Conservation (phyloP, 2,113 vertebrate species). For the Ctenodactylus gundi region DNA sequence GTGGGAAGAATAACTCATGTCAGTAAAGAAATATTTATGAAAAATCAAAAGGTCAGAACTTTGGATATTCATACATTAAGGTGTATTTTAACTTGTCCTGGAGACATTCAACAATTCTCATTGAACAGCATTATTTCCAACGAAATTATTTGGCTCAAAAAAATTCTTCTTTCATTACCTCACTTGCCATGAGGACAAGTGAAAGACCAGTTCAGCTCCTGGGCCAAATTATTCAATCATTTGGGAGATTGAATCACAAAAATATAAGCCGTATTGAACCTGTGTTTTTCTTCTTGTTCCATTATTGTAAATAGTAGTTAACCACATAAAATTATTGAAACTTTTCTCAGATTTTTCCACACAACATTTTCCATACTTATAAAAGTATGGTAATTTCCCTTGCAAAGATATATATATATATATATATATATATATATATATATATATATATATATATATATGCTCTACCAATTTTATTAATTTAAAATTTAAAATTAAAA, state of each 20-base stretch:
- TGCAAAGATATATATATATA: background rate
- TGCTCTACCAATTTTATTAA: background rate
- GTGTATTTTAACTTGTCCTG: conserved; percentile 66
- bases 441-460: background rate
- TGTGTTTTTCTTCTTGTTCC: background rate
- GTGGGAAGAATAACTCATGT: conserved; percentile 70
- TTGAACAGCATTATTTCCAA: conserved; percentile 60
- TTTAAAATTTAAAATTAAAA: conserved; percentile 27
- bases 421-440: background rate
- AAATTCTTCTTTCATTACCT: conserved; percentile 62
- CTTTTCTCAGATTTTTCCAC: background rate
- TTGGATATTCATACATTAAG: conserved; percentile 76
- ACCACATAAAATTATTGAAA: background rate
- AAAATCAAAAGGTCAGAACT: conserved; percentile 72
- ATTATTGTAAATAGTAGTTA: background rate
- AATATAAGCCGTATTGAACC: background rate
- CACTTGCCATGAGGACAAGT: conserved; percentile 49
- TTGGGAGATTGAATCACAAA: background rate
- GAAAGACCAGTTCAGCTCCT: conserved; percentile 36
- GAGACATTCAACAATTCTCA: conserved; percentile 47
- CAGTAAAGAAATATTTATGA: conserved; percentile 72
- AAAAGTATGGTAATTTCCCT: background rate
- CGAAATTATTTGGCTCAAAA: conserved; percentile 62
- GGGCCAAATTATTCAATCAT: conserved; percentile 38
- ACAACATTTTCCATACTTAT: background rate